phyloP scores from a whole-genome alignment of 2,113 vertebrate genomes.

The Pollimyrus isidori region DNA sequence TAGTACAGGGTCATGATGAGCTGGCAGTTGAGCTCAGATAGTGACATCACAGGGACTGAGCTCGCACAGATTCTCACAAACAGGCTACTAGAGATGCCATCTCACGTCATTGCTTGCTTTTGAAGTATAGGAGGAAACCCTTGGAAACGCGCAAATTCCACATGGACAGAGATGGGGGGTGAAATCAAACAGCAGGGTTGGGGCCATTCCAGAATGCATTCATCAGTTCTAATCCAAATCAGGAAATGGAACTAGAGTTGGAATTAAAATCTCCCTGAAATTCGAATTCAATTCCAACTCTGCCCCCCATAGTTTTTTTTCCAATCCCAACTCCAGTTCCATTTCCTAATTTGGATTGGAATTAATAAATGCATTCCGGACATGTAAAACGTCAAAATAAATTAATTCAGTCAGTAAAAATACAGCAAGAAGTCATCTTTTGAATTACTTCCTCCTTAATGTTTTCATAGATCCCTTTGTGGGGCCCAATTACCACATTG shows the following conservation, averaged over 20 bases:
- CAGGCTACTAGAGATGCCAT: neutral
- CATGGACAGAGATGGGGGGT: neutral
- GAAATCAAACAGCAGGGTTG: neutral
- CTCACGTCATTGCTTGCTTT: neutral
- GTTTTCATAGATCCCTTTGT: conserved; percentile 70
- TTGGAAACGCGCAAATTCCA: neutral
- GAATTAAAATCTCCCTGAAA: too few species aligned
- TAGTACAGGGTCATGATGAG: neutral
- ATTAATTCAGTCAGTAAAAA: neutral
- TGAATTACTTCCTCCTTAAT: neutral
- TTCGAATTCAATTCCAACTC: too few species aligned
- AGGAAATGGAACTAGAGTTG: too few species aligned
- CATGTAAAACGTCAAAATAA: neutral
- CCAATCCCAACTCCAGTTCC: too few species aligned
- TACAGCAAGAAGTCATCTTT: neutral
- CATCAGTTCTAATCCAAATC: too few species aligned
- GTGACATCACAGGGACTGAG: neutral
- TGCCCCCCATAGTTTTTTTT: too few species aligned
- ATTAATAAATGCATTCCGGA: neutral
- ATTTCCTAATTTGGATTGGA: too few species aligned
- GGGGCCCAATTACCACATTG: conserved; percentile 83
- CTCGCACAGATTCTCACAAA: neutral
- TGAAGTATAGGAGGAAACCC: neutral
- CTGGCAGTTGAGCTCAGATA: neutral
- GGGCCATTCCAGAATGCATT: too few species aligned